Conservation (phyloP, 2,113 vertebrate genomes). For the Mesitornis unicolor region DNA sequence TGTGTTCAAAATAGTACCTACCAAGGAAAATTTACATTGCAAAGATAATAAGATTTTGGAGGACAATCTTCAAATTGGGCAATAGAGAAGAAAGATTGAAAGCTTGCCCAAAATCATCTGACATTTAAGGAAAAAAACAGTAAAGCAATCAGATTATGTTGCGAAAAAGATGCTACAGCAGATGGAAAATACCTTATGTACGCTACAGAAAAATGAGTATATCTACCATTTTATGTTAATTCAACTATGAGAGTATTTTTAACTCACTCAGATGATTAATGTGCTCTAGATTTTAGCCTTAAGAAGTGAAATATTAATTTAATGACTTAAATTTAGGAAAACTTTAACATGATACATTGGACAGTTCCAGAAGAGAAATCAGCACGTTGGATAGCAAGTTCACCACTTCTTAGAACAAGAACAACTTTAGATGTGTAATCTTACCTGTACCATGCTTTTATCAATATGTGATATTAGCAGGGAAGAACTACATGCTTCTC, state of each 20-base stretch:
- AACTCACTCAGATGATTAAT: not conserved
- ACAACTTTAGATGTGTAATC: not conserved
- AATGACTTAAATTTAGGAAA: not conserved
- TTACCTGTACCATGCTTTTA: not conserved
- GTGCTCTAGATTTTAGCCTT: not conserved
- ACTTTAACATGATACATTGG: not conserved
- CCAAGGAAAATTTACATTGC: not conserved
- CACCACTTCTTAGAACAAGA: not conserved
- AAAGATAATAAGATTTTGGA: not conserved
- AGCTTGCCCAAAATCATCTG: not conserved
- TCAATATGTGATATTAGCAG: not conserved
- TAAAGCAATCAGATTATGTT: not conserved
- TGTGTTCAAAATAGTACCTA: not conserved
- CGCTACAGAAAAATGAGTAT: not conserved
- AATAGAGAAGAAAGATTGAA: not conserved
- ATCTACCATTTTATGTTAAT: not conserved
- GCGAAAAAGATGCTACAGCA: not conserved
- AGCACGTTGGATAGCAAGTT: not conserved
- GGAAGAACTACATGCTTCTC: not conserved
- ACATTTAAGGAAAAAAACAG: not conserved
- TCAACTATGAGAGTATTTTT: not conserved
- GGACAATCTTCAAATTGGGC: not conserved
- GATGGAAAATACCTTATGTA: not conserved
- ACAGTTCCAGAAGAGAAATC: not conserved
- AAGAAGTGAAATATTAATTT: not conserved